These are phyloP conservation scores for Mechanitis messenoides DNA, from an alignment of 2,888 invertebrate genomes.

Conservation along the genomic window DNA sequence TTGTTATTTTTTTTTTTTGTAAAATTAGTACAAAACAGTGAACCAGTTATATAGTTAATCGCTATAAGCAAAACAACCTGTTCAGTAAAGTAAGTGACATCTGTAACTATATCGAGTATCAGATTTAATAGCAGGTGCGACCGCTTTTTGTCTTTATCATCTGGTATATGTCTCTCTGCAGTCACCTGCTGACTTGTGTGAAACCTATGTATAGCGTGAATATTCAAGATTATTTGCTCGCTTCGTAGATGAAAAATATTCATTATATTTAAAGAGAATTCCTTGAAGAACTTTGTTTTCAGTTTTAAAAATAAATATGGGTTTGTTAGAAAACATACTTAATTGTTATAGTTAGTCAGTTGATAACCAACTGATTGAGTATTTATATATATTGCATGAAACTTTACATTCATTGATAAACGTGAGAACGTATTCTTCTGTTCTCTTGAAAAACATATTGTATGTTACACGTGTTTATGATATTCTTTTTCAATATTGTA, in stretches of 20 bases:
- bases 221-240: background rate
- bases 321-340: too few relatives aligned
- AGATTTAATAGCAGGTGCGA: constrained; percentile 55
- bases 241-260: constrained; percentile 7
- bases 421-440: constrained; percentile 21
- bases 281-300: too few relatives aligned
- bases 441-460: constrained; percentile 12
- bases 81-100: constrained; percentile 33
- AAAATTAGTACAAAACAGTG: background rate
- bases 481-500: constrained; percentile 12
- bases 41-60: background rate
- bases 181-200: constrained; percentile 24
- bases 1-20: background rate
- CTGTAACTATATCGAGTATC: constrained; percentile 37
- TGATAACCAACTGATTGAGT: constrained; percentile 15
- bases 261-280: background rate
- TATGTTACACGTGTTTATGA: constrained; percentile 21
- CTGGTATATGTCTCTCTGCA: constrained; percentile 42
- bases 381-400: constrained; percentile 15
- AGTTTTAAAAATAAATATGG: background rate
- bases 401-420: constrained; percentile 19
- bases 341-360: constrained; percentile 3
- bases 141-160: constrained; percentile 53
- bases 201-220: constrained; percentile 3
- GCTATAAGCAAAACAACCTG: constrained; percentile 14